Conservation (phyloP, 1,140 invertebrate species). For the Pseudomyrmex dendroicus region DNA sequence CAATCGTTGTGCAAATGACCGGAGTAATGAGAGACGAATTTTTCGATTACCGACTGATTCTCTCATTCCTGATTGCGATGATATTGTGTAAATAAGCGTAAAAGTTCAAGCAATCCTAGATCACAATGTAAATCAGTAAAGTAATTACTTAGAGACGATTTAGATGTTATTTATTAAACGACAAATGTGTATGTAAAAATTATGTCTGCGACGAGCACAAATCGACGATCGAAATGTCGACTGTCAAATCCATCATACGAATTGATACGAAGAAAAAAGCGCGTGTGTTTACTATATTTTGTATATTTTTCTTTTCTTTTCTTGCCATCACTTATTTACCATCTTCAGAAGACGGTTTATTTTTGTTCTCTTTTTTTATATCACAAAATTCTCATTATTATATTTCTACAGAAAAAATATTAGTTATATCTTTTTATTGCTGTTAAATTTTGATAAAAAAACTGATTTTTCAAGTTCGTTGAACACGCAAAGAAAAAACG, state of each 20-base stretch:
- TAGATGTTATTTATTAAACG: slow-evolving; percentile 61
- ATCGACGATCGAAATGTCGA: slow-evolving; percentile 21
- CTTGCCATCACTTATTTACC: slow-evolving; percentile 4
- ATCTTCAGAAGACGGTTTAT: no score
- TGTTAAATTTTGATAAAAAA: background rate
- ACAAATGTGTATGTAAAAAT: slow-evolving; percentile 48
- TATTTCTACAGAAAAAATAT: background rate
- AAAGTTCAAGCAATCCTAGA: slow-evolving; percentile 66
- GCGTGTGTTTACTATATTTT: background rate
- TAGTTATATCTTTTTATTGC: no score
- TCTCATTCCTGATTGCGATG: slow-evolving; percentile 51
- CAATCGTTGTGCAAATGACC: slow-evolving; percentile 54
- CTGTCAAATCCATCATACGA: background rate
- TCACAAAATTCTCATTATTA: background rate
- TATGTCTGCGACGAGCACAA: slow-evolving; percentile 60
- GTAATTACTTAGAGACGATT: slow-evolving; percentile 67
- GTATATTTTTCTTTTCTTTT: background rate
- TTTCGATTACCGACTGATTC: slow-evolving; percentile 41
- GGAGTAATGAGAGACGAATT: slow-evolving; percentile 28
- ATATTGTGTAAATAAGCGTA: slow-evolving; percentile 63
- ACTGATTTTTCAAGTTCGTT: background rate
- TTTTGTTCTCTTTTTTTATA: slow-evolving; percentile 15
- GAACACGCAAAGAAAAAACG: background rate
- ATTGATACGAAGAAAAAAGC: background rate
- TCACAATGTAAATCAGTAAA: slow-evolving; percentile 64